Percentiles rank a stretch among this genome's conserved stretches.
Conservation (phyloP, 2,888 invertebrate species). For the Fissipunctia ypsillon region DNA sequence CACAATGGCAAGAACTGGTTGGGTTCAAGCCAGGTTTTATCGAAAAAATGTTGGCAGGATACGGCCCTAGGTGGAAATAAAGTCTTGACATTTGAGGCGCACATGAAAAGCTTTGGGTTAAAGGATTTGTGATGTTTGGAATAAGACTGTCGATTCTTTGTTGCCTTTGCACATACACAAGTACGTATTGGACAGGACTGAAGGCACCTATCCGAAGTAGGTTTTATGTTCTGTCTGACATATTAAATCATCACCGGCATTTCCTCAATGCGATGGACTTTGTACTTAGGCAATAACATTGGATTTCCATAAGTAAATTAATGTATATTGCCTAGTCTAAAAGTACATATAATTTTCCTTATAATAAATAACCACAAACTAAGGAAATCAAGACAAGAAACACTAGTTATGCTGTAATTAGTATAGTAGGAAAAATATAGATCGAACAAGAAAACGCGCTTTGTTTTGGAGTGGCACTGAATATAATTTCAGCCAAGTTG, state of each 20-base stretch:
- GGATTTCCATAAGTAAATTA: conserved; percentile 18
- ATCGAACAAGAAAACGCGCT: neutral
- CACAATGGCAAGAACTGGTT: conserved; percentile 57
- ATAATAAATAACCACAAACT: neutral
- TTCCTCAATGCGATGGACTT: conserved; percentile 44
- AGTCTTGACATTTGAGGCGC: conserved; percentile 17
- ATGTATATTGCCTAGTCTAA: neutral
- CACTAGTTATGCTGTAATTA: neutral
- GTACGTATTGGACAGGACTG: neutral
- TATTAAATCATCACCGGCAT: neutral
- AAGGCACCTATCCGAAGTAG: neutral
- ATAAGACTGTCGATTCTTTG: neutral
- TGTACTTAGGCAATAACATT: conserved; percentile 14
- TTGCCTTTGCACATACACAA: neutral
- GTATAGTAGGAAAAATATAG: neutral
- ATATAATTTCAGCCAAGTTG: neutral
- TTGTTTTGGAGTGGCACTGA: conserved; percentile 1
- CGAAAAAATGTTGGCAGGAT: conserved; percentile 25
- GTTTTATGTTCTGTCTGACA: neutral
- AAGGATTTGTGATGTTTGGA: neutral
- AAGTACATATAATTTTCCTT: conserved; percentile 1
- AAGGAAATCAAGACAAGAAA: neutral
- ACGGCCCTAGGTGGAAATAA: conserved; percentile 32
- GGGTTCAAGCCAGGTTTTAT: conserved; percentile 35
- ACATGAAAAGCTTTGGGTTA: neutral